Conservation (phyloP, 2,113 vertebrate genomes). For the Balaeniceps rex region DNA sequence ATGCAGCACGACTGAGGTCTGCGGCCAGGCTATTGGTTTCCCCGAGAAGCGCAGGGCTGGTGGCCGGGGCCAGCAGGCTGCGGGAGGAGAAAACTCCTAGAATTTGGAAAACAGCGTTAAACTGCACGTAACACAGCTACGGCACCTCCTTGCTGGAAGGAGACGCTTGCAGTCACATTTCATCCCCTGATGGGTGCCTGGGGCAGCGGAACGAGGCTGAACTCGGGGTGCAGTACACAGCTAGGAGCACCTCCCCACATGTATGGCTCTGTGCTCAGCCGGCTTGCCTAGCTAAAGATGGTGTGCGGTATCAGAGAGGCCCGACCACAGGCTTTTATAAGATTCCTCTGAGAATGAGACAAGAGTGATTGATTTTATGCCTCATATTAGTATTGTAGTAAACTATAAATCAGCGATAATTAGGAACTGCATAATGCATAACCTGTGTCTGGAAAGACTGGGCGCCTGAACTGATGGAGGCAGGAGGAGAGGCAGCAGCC, state of each 20-base stretch:
- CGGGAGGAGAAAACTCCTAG: neutral
- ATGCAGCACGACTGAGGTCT: too few species aligned
- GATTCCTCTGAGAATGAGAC: neutral
- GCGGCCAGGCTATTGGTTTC: neutral
- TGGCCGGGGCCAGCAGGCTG: neutral
- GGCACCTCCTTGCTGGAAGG: neutral
- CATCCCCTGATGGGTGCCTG: too few species aligned
- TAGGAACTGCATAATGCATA: neutral
- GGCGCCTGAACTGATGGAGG: neutral
- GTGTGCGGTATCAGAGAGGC: neutral
- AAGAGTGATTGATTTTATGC: neutral
- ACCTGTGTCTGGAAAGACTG: neutral
- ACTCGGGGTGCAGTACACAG: fast-evolving
- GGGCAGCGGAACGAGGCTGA: too few species aligned
- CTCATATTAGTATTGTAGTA: neutral
- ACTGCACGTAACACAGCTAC: too few species aligned
- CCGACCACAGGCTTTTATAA: neutral
- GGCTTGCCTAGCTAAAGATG: too few species aligned
- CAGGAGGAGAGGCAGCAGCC: neutral
- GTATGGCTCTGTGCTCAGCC: neutral
- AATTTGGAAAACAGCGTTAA: neutral
- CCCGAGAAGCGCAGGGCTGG: fast-evolving
- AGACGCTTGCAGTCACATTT: too few species aligned
- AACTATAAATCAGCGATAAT: neutral
- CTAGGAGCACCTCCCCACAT: neutral